These are phyloP conservation scores for Lysandra bellargus DNA, from an alignment of 2,888 invertebrate genomes.

Conservation along the genomic window DNA sequence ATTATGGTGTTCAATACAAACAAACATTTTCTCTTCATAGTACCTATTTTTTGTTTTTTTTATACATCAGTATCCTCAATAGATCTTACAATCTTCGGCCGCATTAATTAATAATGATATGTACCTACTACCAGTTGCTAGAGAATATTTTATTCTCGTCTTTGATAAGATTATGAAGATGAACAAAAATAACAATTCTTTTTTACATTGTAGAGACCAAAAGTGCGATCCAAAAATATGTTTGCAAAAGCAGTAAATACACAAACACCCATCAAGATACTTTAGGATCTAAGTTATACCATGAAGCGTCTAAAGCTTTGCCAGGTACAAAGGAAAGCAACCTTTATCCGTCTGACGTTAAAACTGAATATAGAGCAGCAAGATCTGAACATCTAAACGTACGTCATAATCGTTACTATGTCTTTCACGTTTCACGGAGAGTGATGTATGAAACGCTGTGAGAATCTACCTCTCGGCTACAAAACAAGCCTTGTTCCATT, in stretches of 20 bases:
- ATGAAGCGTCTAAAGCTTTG: slow-evolving; percentile 53
- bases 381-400: slow-evolving; percentile 49
- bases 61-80: too few species aligned
- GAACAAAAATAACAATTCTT: neutral
- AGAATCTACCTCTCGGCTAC: slow-evolving; percentile 63
- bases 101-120: too few species aligned
- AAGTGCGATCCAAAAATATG: neutral
- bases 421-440: slow-evolving; percentile 68
- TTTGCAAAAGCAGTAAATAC: neutral
- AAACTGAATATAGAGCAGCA: slow-evolving; percentile 43
- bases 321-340: slow-evolving; percentile 53
- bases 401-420: slow-evolving; percentile 70
- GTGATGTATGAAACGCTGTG: slow-evolving; percentile 72
- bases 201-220: neutral
- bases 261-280: slow-evolving; percentile 23
- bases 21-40: too few species aligned
- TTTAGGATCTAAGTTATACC: slow-evolving; percentile 37
- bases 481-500: slow-evolving; percentile 39
- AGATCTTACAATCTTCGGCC: too few species aligned
- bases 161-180: neutral
- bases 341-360: slow-evolving; percentile 52
- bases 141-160: too few species aligned
- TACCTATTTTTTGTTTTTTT: too few species aligned
- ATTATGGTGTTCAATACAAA: too few species aligned
- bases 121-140: too few species aligned